Percentiles rank a stretch among this genome's conserved stretches.
These are phyloP conservation scores for Thomomys bottae DNA, from an alignment of 2,113 vertebrate species.

Conservation along the genomic window DNA sequence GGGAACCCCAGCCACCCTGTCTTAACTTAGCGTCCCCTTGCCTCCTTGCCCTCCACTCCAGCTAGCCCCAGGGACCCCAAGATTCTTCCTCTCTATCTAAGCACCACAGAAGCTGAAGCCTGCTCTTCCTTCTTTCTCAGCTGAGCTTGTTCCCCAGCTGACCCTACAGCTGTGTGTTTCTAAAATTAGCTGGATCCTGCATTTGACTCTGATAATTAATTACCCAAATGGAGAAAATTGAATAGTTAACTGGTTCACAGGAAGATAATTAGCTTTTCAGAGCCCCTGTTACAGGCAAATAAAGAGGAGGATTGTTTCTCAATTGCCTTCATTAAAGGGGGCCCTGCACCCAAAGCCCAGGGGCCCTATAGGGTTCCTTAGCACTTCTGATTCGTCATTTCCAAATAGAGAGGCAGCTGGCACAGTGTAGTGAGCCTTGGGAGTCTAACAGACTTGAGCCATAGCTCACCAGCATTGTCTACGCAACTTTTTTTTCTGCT, in stretches of 20 bases:
- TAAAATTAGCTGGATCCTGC: conserved; percentile 77
- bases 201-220: conserved; percentile 82
- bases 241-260: conserved; percentile 81
- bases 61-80: neutral
- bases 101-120: neutral
- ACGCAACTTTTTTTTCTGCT: neutral
- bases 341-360: conserved; percentile 47
- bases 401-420: conserved; percentile 51
- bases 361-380: conserved; percentile 34
- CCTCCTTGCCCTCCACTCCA: neutral
- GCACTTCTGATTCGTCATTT: neutral
- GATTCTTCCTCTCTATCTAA: neutral
- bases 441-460: neutral
- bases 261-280: conserved; percentile 81
- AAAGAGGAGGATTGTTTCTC: conserved; percentile 80
- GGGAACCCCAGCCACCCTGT: conserved; percentile 9
- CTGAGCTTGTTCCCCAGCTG: conserved; percentile 63
- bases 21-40: neutral
- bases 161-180: conserved; percentile 77
- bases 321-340: conserved; percentile 80
- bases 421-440: neutral
- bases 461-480: neutral
- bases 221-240: conserved; percentile 81
- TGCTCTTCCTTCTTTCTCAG: conserved; percentile 49
- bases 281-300: conserved; percentile 77